Conservation (phyloP, 2,888 invertebrate species). For the Drosophila sordidapex region DNA sequence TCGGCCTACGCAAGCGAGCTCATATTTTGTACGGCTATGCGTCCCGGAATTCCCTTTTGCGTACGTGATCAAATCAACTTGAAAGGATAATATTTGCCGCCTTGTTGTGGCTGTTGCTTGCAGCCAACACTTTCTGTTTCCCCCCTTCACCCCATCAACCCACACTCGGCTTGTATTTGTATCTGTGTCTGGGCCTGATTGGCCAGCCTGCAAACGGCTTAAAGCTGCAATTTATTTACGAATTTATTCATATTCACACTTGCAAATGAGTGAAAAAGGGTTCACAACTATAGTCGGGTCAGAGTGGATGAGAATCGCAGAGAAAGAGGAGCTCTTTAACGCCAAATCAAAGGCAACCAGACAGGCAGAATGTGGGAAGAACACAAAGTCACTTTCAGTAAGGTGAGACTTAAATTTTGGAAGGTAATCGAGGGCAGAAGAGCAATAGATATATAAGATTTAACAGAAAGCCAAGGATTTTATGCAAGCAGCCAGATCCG, state of each 20-base stretch:
- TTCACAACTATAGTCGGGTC: slow-evolving; percentile 27
- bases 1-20: slow-evolving; percentile 58
- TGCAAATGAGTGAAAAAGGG: slow-evolving; percentile 73
- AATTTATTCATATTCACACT: slow-evolving; percentile 82
- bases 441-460: background rate
- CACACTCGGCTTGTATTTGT: slow-evolving; percentile 16
- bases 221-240: slow-evolving; percentile 79
- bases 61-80: slow-evolving; percentile 86
- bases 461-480: background rate
- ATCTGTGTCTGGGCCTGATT: slow-evolving; percentile 57
- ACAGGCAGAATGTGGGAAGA: background rate
- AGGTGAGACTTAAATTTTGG: background rate
- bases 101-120: slow-evolving; percentile 57
- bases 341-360: slow-evolving; percentile 42
- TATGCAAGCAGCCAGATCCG: background rate
- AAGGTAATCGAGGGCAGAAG: background rate
- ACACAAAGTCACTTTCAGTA: background rate
- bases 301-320: slow-evolving; percentile 24
- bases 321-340: slow-evolving; percentile 30
- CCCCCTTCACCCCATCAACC: slow-evolving; percentile 3
- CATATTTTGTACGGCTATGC: slow-evolving; percentile 75
- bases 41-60: slow-evolving; percentile 81
- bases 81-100: slow-evolving; percentile 84
- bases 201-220: slow-evolving; percentile 62
- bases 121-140: slow-evolving; percentile 13